phyloP scores from a whole-genome alignment of 2,888 invertebrate genomes.

The Abrostola triplasia region DNA sequence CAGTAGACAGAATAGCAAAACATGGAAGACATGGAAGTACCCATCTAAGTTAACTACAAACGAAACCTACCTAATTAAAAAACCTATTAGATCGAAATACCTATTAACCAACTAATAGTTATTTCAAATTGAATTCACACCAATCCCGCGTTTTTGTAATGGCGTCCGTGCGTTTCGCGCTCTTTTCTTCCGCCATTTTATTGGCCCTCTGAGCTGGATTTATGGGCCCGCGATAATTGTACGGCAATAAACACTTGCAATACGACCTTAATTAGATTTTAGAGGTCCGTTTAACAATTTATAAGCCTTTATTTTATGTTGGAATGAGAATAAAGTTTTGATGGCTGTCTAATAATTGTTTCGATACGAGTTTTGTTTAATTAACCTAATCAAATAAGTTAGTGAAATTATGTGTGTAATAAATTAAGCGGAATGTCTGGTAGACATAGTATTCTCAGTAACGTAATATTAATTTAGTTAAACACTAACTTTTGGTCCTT shows the following conservation, averaged over 20 bases:
- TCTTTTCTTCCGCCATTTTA: constrained; percentile 71
- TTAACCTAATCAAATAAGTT: background rate
- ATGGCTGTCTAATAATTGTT: constrained; percentile 3
- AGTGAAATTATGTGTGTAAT: background rate
- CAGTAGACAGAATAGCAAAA: background rate
- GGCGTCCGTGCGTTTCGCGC: constrained; percentile 61
- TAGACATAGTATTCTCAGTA: too few relatives aligned
- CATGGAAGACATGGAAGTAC: background rate
- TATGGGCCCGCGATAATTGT: constrained; percentile 69
- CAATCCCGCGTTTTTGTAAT: constrained; percentile 53
- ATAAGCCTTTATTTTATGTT: constrained; percentile 42
- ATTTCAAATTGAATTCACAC: constrained; percentile 44
- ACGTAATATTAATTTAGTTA: too few relatives aligned
- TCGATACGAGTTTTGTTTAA: background rate
- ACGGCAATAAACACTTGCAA: constrained; percentile 74
- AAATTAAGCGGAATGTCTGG: background rate
- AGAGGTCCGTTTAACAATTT: constrained; percentile 62
- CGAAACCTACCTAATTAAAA: constrained; percentile 16
- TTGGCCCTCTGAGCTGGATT: constrained; percentile 77
- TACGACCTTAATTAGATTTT: constrained; percentile 72
- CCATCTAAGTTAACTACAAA: background rate
- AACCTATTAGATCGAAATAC: constrained; percentile 30
- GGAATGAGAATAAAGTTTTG: constrained; percentile 1
- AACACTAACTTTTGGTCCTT: too few relatives aligned
- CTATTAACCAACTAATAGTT: constrained; percentile 53